Conservation (phyloP, 1,140 invertebrate genomes). For the Trichogramma pretiosum region DNA sequence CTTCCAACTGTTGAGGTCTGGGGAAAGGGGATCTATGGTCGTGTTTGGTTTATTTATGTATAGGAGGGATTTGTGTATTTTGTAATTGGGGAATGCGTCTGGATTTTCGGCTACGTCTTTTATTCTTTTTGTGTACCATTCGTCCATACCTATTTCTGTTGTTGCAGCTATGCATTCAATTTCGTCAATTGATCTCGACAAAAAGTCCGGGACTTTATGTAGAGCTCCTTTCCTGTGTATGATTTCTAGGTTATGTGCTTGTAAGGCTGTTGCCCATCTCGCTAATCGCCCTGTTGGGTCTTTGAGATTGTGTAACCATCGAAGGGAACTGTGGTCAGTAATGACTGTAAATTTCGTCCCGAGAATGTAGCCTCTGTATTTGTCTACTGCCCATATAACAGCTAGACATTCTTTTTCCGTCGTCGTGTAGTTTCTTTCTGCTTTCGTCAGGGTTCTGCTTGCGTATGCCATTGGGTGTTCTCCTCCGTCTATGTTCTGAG, state of each 20-base stretch:
- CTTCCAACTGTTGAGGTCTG: slow-evolving; percentile 13
- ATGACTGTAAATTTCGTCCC: slow-evolving; percentile 4
- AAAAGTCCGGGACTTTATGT: slow-evolving; percentile 11
- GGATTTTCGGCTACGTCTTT: background rate
- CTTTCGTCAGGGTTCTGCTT: slow-evolving; percentile 9
- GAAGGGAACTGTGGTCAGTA: slow-evolving; percentile 1
- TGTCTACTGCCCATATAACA: slow-evolving; percentile 5
- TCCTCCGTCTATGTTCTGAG: slow-evolving; percentile 7
- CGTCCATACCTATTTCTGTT: background rate
- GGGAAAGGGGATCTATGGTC: background rate
- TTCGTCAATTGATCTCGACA: slow-evolving; percentile 16
- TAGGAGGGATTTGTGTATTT: background rate
- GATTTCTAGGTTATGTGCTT: slow-evolving; percentile 6
- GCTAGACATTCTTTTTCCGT: slow-evolving; percentile 19
- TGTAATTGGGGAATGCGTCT: background rate
- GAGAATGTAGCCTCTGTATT: slow-evolving; percentile 2
- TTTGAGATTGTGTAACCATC: slow-evolving; percentile 24
- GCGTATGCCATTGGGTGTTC: slow-evolving; percentile 15
- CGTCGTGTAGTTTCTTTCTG: slow-evolving; percentile 17
- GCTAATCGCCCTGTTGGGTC: slow-evolving; percentile 27
- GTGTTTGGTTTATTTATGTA: background rate
- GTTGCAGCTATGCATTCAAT: background rate
- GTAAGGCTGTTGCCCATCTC: slow-evolving; percentile 21
- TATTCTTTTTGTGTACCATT: slow-evolving; percentile 3
- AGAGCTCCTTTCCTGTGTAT: slow-evolving; percentile 5